phyloP scores from a whole-genome alignment of 2,113 vertebrate species.

The Vulpes vulpes region DNA sequence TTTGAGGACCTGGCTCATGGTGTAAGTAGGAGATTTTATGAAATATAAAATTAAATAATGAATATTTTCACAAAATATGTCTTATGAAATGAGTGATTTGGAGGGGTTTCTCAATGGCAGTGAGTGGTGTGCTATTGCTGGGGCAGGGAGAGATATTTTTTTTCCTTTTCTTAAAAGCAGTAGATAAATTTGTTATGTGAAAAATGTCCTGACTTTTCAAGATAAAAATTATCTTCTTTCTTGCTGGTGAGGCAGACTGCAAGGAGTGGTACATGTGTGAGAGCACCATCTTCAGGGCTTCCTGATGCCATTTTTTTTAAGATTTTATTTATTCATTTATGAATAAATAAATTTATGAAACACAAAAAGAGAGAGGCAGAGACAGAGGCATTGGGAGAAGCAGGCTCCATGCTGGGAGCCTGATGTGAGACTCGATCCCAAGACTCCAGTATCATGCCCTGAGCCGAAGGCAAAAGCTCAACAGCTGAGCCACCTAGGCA shows the following conservation, averaged over 20 bases:
- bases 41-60: background rate
- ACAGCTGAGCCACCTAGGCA: too few species aligned
- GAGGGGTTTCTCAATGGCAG: background rate
- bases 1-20: background rate
- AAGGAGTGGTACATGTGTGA: background rate
- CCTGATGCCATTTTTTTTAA: background rate
- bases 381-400: too few species aligned
- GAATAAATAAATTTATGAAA: too few species aligned
- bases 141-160: background rate
- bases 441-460: too few species aligned
- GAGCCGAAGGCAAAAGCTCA: too few species aligned
- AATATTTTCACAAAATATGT: background rate
- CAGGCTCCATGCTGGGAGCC: too few species aligned
- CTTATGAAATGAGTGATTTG: background rate
- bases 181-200: background rate
- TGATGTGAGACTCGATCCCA: too few species aligned
- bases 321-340: too few species aligned
- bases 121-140: background rate
- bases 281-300: background rate
- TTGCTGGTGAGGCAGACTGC: background rate
- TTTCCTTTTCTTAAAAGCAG: background rate
- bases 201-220: background rate
- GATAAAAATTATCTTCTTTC: background rate
- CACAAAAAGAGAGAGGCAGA: too few species aligned
- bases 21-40: background rate